phyloP scores from a whole-genome alignment of 2,888 invertebrate genomes.

The Prosapia bicincta region DNA sequence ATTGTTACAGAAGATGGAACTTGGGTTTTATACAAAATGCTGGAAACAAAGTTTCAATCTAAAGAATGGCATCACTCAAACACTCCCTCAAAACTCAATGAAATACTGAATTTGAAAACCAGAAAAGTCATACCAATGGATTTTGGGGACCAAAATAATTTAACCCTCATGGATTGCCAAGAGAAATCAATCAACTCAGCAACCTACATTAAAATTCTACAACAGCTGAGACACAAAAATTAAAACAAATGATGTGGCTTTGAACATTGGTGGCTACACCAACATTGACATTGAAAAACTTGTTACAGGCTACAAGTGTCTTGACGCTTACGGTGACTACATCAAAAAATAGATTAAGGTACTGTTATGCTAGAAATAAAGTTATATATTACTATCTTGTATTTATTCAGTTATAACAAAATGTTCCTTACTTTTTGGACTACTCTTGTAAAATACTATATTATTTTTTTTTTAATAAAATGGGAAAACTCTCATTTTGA shows the following conservation, averaged over 20 bases:
- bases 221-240: slow-evolving; percentile 8
- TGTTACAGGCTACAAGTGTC: slow-evolving; percentile 9
- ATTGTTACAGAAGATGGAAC: slow-evolving; percentile 38
- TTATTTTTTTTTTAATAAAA: too few species aligned
- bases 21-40: slow-evolving; percentile 33
- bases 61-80: slow-evolving; percentile 30
- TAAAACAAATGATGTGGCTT: slow-evolving; percentile 20
- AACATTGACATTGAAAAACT: slow-evolving; percentile 22
- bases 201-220: neutral
- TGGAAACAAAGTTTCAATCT: slow-evolving; percentile 30
- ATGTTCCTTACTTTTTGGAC: neutral
- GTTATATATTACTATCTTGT: too few species aligned
- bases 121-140: slow-evolving; percentile 38
- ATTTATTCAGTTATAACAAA: neutral
- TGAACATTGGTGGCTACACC: neutral
- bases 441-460: too few species aligned
- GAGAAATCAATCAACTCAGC: slow-evolving; percentile 10
- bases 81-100: slow-evolving; percentile 24
- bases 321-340: neutral
- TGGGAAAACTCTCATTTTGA: too few species aligned
- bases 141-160: slow-evolving; percentile 36
- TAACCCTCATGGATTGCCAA: slow-evolving; percentile 17
- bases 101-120: slow-evolving; percentile 21
- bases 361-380: neutral
- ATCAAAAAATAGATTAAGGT: neutral